These are phyloP conservation scores for Drosophila kuntzei DNA, from an alignment of 2,888 invertebrate genomes.

Conservation along the genomic window DNA sequence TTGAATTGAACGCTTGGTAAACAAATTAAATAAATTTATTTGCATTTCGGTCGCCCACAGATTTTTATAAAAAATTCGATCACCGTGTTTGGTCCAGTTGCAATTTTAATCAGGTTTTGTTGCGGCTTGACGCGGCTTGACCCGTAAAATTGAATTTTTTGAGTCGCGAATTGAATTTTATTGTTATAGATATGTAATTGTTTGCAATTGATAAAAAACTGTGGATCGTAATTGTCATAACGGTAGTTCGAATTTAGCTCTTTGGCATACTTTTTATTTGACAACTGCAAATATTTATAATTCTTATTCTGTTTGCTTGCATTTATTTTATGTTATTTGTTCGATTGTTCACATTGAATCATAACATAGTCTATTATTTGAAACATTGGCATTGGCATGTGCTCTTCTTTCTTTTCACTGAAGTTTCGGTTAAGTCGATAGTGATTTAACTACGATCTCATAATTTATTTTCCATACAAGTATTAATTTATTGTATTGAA, in stretches of 20 bases:
- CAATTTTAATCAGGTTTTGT: constrained; percentile 19
- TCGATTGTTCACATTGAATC: background rate
- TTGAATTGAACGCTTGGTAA: background rate
- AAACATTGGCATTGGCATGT: no score
- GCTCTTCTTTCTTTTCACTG: no score
- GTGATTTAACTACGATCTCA: background rate
- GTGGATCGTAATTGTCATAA: background rate
- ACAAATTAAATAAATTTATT: constrained; percentile 36
- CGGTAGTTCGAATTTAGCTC: background rate
- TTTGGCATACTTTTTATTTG: no score
- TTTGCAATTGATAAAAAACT: background rate
- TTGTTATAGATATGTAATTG: no score
- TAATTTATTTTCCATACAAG: background rate
- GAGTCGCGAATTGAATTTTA: constrained; percentile 4
- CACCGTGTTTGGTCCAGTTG: constrained; percentile 6
- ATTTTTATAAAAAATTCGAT: constrained; percentile 21
- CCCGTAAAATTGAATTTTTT: constrained; percentile 6
- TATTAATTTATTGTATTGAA: constrained; percentile 23
- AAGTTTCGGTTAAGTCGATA: background rate
- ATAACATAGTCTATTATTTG: background rate
- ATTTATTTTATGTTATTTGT: background rate
- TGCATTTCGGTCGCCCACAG: constrained; percentile 4
- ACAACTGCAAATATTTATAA: background rate
- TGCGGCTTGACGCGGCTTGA: constrained; percentile 12
- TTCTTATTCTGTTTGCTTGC: background rate